Conservation (phyloP, 2,113 vertebrate species). For the Seriola aureovittata region DNA sequence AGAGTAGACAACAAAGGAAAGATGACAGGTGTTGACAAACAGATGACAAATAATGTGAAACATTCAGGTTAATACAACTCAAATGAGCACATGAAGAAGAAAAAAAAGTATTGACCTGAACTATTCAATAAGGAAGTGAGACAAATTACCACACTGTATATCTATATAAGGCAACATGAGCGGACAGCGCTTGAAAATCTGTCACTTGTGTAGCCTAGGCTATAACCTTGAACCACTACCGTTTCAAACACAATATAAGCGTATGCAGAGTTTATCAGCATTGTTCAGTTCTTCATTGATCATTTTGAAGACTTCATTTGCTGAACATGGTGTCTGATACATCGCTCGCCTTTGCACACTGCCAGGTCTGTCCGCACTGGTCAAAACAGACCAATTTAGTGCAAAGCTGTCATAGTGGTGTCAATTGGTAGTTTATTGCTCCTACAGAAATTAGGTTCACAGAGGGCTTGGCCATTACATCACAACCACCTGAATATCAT, state of each 20-base stretch:
- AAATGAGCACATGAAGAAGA: background rate
- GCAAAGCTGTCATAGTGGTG: background rate
- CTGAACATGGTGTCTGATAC: background rate
- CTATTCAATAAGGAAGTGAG: background rate
- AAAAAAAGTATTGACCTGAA: background rate
- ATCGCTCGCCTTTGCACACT: background rate
- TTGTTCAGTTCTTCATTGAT: background rate
- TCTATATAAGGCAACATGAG: background rate
- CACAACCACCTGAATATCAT: background rate
- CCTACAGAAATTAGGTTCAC: background rate
- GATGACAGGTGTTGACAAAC: background rate
- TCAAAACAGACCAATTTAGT: background rate
- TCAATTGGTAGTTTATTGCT: background rate
- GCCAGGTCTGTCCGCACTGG: background rate
- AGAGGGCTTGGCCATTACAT: too few relatives aligned
- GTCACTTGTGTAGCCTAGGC: background rate
- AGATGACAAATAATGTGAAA: background rate
- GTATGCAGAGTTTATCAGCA: background rate
- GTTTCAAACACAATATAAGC: background rate
- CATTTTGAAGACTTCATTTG: background rate
- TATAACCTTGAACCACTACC: background rate
- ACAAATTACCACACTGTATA: background rate
- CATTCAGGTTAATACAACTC: background rate
- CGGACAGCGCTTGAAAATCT: background rate
- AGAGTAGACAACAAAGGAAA: conserved; percentile 17